These are phyloP conservation scores for Oscheius sp. DNA, from an alignment of 1,140 invertebrate species.

Conservation along the genomic window DNA sequence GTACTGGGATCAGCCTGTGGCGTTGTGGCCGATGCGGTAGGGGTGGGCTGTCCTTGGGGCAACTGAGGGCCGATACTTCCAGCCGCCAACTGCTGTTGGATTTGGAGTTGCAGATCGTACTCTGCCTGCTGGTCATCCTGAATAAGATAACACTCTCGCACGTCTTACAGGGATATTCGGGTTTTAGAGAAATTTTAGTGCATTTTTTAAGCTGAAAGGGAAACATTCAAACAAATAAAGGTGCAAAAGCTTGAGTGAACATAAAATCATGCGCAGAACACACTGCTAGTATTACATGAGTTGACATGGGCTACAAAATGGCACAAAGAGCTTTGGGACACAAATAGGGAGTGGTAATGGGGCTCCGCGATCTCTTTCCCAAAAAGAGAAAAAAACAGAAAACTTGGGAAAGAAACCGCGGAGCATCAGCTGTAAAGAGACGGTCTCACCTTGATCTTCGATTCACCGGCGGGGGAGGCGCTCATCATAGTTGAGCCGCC, in stretches of 20 bases:
- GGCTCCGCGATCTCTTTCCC: neutral
- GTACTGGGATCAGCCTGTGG: conserved; percentile 32
- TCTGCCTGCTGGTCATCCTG: conserved; percentile 23
- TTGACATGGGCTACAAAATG: neutral
- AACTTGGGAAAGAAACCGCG: neutral
- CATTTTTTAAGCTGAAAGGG: too few relatives aligned
- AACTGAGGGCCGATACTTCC: conserved; percentile 15
- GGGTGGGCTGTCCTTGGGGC: conserved; percentile 11
- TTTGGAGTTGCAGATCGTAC: conserved; percentile 21
- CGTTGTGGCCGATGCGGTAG: neutral
- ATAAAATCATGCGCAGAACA: conserved; percentile 8
- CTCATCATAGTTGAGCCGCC: conserved; percentile 4
- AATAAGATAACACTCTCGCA: neutral
- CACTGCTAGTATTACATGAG: conserved; percentile 12
- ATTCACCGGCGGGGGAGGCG: conserved; percentile 5
- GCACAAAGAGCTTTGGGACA: conserved; percentile 10
- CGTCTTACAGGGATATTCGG: too few relatives aligned
- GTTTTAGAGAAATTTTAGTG: too few relatives aligned
- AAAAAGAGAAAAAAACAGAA: neutral
- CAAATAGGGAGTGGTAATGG: conserved; percentile 1
- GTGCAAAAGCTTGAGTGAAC: conserved; percentile 7
- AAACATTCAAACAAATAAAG: conserved; percentile 9
- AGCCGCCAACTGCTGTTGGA: conserved; percentile 26
- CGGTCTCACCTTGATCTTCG: conserved; percentile 9
- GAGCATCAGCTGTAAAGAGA: neutral